Percentiles rank a stretch among this genome's conserved stretches.
Conservation (phyloP, 64 coral and sea anemone species). For the Pocillopora damicornis region DNA sequence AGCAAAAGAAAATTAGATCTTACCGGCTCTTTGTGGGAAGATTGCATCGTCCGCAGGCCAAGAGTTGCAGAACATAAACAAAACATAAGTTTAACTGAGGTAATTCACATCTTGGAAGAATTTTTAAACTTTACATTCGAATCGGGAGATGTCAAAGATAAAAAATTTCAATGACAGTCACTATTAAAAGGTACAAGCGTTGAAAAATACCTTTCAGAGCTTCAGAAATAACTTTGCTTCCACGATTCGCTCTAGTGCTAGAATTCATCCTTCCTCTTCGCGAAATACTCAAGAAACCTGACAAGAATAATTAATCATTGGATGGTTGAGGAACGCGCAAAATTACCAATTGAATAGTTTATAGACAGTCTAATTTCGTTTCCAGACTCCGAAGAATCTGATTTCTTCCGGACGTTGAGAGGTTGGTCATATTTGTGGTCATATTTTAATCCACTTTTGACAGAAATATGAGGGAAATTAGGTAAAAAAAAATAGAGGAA, state of each 20-base stretch:
- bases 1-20: background rate
- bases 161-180: background rate
- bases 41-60: background rate
- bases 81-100: background rate
- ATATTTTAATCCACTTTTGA: background rate
- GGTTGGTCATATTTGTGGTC: slow-evolving; percentile 14
- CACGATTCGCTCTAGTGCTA: background rate
- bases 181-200: background rate
- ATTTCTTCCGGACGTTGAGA: background rate
- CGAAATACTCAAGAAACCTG: background rate
- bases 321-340: background rate
- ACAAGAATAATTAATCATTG: background rate
- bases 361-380: background rate
- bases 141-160: background rate
- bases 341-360: slow-evolving; percentile 4
- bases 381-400: slow-evolving; percentile 15
- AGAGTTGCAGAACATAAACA: slow-evolving; percentile 1
- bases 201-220: slow-evolving; percentile 17
- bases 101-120: background rate
- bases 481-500: no score
- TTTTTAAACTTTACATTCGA: background rate
- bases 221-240: background rate
- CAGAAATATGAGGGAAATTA: background rate
- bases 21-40: slow-evolving; percentile 28
- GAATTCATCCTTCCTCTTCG: background rate